Evolutionary conservation across 2,888 invertebrate species (phyloP), one percentile per base, ranked within the genome.

Genomic region (Cephus rjabovi): DNA sequence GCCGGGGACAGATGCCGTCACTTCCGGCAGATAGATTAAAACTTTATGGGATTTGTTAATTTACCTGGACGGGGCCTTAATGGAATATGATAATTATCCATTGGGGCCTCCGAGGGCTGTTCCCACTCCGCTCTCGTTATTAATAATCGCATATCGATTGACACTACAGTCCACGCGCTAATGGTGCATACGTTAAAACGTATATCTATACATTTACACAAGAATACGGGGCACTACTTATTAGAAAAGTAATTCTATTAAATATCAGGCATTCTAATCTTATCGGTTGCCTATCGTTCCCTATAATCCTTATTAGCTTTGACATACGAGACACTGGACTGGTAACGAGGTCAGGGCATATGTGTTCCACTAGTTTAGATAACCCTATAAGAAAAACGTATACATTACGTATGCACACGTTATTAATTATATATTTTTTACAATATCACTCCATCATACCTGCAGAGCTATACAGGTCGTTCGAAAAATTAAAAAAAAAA

Each of bases 1-100:
- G 89, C 80, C 80, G 79, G 79, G 81, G 85, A 85, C 90, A 89
- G 90, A 89, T 90, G 89, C 88, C 83, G 83, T 86, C 82, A 83
- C 83, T 88, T 88, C 86, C 88, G 86, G 86, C 82, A 77, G 83
- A 82, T 84, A 84, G 85, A 87, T 88, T 81, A 84, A 86, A 86
- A 81, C 75, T 83, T 85, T 84, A 83, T 80, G 82, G 80, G 81
- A 86, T 85, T 85, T 85, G 83, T 84, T 88, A 83, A 85, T 86
- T 86, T 81, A 81, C 84, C 80, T 83, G 81, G 82, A 85, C 80
- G 77, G 77, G 71, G 79, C 73, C 77, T 78, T 82, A 81, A 82
- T 83, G 81, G 81, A 80, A 79, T 75, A 79, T 78, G 81, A 82
- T 82, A 82, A 83, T 83, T 80, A 77, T 80, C 40, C 23, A 23